Evolutionary conservation across 2,888 invertebrate species (phyloP).

Genomic region (Thecophora atra): DNA sequence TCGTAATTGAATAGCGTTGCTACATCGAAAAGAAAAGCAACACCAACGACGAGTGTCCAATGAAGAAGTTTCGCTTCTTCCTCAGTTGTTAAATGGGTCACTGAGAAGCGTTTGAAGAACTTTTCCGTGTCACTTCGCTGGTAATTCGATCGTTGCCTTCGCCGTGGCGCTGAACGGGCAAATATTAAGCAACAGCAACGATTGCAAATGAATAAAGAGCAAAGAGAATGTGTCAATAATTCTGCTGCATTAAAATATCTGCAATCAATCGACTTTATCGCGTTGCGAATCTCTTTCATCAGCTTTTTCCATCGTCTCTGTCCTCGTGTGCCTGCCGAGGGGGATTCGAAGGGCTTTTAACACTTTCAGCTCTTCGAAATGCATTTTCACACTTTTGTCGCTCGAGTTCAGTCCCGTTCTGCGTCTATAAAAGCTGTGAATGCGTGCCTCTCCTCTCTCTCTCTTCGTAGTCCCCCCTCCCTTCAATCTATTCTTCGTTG

Average conservation of each 20-base stretch:
- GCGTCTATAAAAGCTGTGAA: too few species aligned
- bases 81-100: too few species aligned
- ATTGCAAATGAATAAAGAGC: too few species aligned
- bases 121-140: neutral
- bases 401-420: neutral
- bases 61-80: too few species aligned
- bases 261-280: conserved; percentile 45
- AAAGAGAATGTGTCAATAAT: conserved; percentile 2
- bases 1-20: too few species aligned
- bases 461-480: neutral
- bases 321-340: neutral
- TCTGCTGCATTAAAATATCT: conserved; percentile 60
- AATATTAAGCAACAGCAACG: neutral
- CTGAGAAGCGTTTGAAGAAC: neutral
- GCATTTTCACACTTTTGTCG: neutral
- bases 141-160: neutral
- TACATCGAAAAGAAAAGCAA: too few species aligned
- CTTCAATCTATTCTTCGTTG: too few species aligned
- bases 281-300: conserved; percentile 21
- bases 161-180: neutral
- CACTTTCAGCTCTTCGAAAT: too few species aligned
- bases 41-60: too few species aligned
- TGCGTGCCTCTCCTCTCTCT: neutral
- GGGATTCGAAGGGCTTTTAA: too few species aligned
- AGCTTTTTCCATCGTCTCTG: conserved; percentile 3